Evolutionary conservation across 2,888 invertebrate genomes (phyloP), one percentile per base, ranked within the genome.

Genomic region (Trichopoda pennipes): DNA sequence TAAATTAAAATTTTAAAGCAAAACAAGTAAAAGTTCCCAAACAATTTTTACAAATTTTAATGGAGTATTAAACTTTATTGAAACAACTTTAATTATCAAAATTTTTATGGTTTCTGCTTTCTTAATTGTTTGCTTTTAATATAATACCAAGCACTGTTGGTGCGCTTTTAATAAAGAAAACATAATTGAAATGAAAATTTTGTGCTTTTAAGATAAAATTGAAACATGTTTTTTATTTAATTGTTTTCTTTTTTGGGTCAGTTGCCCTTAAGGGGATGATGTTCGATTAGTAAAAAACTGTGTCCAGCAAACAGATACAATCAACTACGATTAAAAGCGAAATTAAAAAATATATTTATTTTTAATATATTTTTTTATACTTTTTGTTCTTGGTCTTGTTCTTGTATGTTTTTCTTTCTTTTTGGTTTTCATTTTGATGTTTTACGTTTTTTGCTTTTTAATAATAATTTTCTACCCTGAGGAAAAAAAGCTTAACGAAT

Each of bases 391-490:
- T 58, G 56, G 16, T 81, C 49, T 55, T 77, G 53, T 63, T 69
- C 70, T 75, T 69, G 42, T 69, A n/a, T n/a, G 32, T 17, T 61
- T 42, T 53, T 61, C n/a, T 3, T 28, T 4, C n/a, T 81, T 70
- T 56, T 66, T 14, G 68, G 49, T 23, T 47, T 64, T 72, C 16
- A 12, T 73, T 58, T 80, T 64, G 38, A 35, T n/a, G 32, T 23
- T 72, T 28, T 60, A 56, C 19, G n/a, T 32, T 23, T 61, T 68
- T 28, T 53, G 61, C 23, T 69, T 49, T 51, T 79, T 19, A 74
- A 80, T 80, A 74, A 74, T 74, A 63, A 80, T 80, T 80, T 80
- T 80, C 68, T 83, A 82, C 84, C 84, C 80, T 66, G 61, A 61
- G 61, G 63, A 51, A 69, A 58, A 80, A 84, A 82, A 83, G 83